These are phyloP conservation scores for Ciconia boyciana DNA, from an alignment of 2,113 vertebrate genomes.

Conservation along the genomic window DNA sequence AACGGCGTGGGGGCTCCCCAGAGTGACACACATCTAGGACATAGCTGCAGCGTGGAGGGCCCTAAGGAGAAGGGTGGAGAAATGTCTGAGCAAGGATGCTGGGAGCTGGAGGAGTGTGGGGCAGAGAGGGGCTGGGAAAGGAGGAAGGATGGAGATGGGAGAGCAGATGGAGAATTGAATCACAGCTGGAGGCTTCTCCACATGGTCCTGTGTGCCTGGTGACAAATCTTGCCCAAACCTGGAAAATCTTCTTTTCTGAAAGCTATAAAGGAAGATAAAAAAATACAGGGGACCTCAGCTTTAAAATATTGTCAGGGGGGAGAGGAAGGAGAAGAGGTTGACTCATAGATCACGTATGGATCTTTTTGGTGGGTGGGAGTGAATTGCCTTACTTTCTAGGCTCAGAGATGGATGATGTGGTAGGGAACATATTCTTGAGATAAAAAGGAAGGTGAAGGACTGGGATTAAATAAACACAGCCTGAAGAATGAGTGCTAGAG, in stretches of 20 bases:
- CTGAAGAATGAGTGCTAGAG: neutral
- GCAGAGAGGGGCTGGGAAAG: neutral
- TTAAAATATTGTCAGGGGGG: neutral
- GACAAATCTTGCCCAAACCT: neutral
- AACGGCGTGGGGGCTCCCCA: fast-evolving
- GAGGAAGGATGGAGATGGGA: neutral
- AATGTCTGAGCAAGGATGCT: neutral
- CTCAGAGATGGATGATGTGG: neutral
- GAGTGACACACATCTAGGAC: neutral
- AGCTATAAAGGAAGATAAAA: neutral
- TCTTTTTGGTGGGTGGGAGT: neutral
- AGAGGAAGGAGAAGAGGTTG: neutral
- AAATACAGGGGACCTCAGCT: neutral
- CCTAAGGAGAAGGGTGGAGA: neutral
- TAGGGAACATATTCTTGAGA: neutral
- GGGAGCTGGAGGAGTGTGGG: neutral
- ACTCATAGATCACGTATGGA: neutral
- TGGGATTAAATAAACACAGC: neutral
- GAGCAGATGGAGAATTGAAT: neutral
- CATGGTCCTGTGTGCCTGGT: neutral
- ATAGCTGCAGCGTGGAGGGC: neutral
- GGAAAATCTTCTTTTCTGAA: neutral
- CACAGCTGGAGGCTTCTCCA: neutral
- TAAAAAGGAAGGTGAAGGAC: neutral
- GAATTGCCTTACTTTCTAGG: neutral